Evolutionary conservation across 2,113 vertebrate genomes (phyloP).

Genomic region (Regulus satrapa): DNA sequence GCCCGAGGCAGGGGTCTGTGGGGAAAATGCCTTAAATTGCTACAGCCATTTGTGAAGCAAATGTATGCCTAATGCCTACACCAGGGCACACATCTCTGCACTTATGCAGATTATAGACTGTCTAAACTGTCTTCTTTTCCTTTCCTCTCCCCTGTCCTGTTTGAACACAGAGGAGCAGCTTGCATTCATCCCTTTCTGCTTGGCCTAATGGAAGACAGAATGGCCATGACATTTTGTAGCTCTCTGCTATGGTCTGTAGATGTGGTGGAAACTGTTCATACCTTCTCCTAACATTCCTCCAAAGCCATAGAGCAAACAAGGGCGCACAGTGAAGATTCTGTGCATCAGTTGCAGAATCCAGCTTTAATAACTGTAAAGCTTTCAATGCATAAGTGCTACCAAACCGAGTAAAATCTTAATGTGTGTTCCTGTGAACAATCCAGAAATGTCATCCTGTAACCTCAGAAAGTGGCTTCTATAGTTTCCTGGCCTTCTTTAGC

Average conservation of each 20-base stretch:
- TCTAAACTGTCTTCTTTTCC: neutral
- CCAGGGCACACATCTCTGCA: neutral
- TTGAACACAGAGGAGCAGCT: neutral
- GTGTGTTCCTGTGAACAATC: conserved; percentile 4
- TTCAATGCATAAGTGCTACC: neutral
- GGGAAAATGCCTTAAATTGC: neutral
- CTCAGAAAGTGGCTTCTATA: neutral
- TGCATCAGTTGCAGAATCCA: neutral
- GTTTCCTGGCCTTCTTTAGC: neutral
- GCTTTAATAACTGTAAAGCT: neutral
- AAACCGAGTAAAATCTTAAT: conserved; percentile 33
- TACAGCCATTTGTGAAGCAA: neutral
- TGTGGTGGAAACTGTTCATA: neutral
- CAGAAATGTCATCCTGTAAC: neutral
- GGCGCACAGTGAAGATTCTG: neutral
- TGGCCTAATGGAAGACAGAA: neutral
- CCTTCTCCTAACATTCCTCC: neutral
- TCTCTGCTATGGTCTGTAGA: neutral
- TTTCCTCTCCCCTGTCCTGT: neutral
- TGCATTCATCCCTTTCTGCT: neutral
- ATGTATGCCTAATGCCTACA: neutral
- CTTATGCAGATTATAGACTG: neutral
- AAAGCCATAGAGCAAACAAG: neutral
- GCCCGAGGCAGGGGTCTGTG: neutral
- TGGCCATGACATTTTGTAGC: neutral